Evolutionary conservation across 1,140 invertebrate genomes (phyloP).

Genomic region (Polypedilum vanderplanki): DNA sequence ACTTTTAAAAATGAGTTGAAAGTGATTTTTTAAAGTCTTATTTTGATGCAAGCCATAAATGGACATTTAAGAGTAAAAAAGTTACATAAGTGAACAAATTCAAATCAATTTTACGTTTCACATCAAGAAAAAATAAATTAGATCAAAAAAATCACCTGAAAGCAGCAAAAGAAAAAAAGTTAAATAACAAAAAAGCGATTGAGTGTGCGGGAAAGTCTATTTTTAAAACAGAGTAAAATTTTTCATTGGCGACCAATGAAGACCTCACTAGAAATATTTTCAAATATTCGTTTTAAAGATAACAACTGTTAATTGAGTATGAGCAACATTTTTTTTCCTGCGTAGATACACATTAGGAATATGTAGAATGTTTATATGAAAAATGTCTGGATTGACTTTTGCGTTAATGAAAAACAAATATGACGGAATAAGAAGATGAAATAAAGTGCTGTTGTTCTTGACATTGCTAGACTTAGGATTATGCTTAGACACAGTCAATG

Average conservation of each 20-base stretch:
- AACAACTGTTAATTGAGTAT: too few species aligned
- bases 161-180: neutral
- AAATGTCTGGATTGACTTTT: too few species aligned
- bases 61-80: neutral
- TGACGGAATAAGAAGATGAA: too few species aligned
- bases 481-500: too few species aligned
- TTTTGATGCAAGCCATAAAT: neutral
- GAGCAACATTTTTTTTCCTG: too few species aligned
- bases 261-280: neutral
- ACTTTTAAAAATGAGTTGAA: neutral
- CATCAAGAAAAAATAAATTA: neutral
- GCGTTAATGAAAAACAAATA: too few species aligned
- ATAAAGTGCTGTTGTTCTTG: too few species aligned
- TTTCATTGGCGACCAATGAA: slow-evolving; percentile 5
- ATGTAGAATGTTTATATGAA: too few species aligned
- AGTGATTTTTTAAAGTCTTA: neutral
- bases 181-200: neutral
- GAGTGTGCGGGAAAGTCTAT: neutral
- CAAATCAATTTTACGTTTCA: neutral
- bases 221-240: neutral
- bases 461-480: too few species aligned
- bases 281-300: neutral
- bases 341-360: too few species aligned
- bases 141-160: slow-evolving; percentile 5
- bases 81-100: neutral